Percentiles rank a stretch among this genome's conserved stretches.
phyloP scores from a whole-genome alignment of 2,113 vertebrate genomes.

The Catharus fuscescens region DNA sequence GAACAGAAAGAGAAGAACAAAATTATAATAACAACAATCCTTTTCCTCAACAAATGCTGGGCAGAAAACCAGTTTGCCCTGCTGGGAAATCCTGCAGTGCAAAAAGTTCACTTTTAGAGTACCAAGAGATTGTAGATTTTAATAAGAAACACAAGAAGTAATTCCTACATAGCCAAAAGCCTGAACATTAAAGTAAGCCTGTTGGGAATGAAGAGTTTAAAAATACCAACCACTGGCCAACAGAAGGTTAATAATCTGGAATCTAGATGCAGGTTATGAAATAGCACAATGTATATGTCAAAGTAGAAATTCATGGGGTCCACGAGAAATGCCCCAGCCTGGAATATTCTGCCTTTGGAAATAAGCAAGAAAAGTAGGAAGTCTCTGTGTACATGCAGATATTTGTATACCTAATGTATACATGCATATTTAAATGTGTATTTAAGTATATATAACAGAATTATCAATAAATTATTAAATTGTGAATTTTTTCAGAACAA shows the following conservation, averaged over 20 bases:
- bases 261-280: background rate
- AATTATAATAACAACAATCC: background rate
- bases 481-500: background rate
- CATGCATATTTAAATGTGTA: background rate
- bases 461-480: background rate
- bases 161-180: background rate
- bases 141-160: background rate
- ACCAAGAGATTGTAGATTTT: background rate
- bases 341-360: background rate
- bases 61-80: background rate
- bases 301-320: background rate
- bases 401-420: background rate
- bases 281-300: background rate
- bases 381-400: background rate
- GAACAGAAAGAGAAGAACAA: background rate
- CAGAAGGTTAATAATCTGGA: background rate
- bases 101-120: background rate
- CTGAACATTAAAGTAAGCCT: background rate
- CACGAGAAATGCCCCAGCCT: background rate
- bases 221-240: background rate
- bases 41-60: background rate
- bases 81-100: background rate
- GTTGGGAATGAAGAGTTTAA: background rate
- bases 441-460: background rate
- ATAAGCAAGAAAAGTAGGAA: background rate